phyloP scores from a whole-genome alignment of 2,113 vertebrate genomes.

The Plotosus lineatus region DNA sequence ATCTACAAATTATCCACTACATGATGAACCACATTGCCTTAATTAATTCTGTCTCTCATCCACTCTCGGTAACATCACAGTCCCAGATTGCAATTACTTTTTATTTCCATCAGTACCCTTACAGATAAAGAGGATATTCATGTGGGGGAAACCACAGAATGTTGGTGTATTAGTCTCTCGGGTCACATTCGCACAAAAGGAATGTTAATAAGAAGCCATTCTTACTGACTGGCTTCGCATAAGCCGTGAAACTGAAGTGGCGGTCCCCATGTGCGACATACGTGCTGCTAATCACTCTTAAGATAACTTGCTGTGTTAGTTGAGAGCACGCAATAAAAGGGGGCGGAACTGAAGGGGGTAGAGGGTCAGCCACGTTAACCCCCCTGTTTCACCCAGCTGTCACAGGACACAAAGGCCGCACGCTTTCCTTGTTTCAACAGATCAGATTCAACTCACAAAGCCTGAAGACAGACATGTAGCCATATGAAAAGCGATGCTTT shows the following conservation, averaged over 20 bases:
- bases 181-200: background rate
- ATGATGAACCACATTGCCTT: background rate
- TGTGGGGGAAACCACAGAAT: background rate
- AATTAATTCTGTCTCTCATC: background rate
- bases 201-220: background rate
- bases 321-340: conserved; percentile 32
- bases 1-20: background rate
- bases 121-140: background rate
- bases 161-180: background rate
- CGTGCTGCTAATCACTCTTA: conserved; percentile 37
- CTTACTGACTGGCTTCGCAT: background rate
- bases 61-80: background rate
- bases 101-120: background rate
- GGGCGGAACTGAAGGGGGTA: background rate
- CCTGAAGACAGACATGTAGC: background rate
- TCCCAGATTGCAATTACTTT: conserved; percentile 3
- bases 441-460: background rate
- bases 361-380: conserved; percentile 49
- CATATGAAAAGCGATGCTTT: background rate
- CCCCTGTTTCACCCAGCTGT: conserved; percentile 21
- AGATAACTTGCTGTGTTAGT: conserved; percentile 32
- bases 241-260: background rate
- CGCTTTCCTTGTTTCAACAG: conserved; percentile 16
- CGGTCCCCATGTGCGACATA: conserved; percentile 24
- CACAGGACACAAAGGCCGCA: conserved; percentile 22